Evolutionary conservation across 2,888 invertebrate species (phyloP), one percentile per base, ranked within the genome.

Genomic region (Heliconius hortense): DNA sequence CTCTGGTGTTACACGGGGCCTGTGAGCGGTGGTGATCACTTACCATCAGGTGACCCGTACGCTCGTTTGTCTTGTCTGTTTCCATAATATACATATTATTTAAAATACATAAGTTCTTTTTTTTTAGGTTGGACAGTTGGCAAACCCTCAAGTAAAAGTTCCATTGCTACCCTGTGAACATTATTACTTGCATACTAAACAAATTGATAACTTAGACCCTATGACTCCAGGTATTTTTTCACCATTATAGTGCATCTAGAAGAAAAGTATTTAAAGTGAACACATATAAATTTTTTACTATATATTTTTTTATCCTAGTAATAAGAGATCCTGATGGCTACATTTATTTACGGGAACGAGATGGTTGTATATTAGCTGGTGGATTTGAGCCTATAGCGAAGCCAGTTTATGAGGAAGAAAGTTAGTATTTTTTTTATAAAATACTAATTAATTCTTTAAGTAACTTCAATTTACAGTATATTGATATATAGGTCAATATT

Each of bases 101-200:
- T 48, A 21, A 21, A 21, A 48, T 48, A 48, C 48, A 21, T 48
- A 48, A 48, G 18, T 35, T 76, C 77, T 77, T 4, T 73, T 76
- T 11, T 80, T 80, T 7, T 79, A 93, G 88, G 96, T 99, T 67
- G 99, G 98, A 11, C 97, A 97, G 85, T 89, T 97, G 79, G 97
- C 98, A 35, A 95, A 96, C 76, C 98, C 98, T 2, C 95, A 96
- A 85, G 98, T 99, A 1, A 97, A 98, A 89, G 96, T 97, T 53
- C 99, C 99, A 0, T 92, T 99, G 15, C 96, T 98, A 89, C 97
- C 98, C 0, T 98, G 98, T 79, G 98, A 98, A 87, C 98, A 99
- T 92, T 98, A 98, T 88, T 98, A 98, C 88, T 91, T 99, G 67
- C 97, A 98, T 83, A 98, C 99, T 0, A 97, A 98, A 89, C 96